Evolutionary conservation across 92 coral and sea anemone species (phyloP).

Genomic region (Heteractis magnifica): DNA sequence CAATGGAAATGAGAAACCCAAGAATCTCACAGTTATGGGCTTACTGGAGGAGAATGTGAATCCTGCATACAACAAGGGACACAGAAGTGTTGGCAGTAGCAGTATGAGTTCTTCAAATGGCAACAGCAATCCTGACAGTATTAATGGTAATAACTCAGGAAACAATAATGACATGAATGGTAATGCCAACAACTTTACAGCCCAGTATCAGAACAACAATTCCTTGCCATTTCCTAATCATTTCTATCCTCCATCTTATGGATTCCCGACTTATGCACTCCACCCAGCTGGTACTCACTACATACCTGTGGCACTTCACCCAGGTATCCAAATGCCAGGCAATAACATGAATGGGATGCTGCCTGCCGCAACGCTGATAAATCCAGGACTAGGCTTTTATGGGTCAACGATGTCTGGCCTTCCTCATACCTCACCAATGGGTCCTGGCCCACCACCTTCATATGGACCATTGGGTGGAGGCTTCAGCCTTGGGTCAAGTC

Average conservation of each 20-base stretch:
- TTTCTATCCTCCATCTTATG: slow-evolving; percentile 52
- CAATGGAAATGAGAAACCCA: slow-evolving; percentile 14
- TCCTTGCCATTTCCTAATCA: slow-evolving; percentile 53
- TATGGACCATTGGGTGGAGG: slow-evolving; percentile 17
- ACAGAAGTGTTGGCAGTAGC: slow-evolving; percentile 25
- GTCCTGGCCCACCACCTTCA: slow-evolving; percentile 8
- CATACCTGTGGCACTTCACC: slow-evolving; percentile 81
- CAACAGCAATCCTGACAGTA: slow-evolving; percentile 12
- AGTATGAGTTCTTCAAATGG: slow-evolving; percentile 23
- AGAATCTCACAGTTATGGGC: slow-evolving; percentile 12
- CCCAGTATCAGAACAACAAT: slow-evolving; percentile 14
- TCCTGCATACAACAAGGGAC: slow-evolving; percentile 29
- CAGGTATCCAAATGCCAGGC: slow-evolving; percentile 58
- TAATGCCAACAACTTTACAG: slow-evolving; percentile 13
- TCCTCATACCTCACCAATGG: neutral
- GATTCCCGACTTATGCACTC: slow-evolving; percentile 79
- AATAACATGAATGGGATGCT: slow-evolving; percentile 14
- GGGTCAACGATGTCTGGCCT: slow-evolving; percentile 7
- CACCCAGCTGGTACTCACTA: slow-evolving; percentile 88
- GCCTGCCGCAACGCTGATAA: slow-evolving; percentile 26
- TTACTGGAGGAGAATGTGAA: slow-evolving; percentile 27
- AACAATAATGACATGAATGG: slow-evolving; percentile 18
- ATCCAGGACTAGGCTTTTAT: slow-evolving; percentile 26
- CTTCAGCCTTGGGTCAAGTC: neutral
- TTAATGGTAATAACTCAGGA: slow-evolving; percentile 26